phyloP scores from a whole-genome alignment of 2,797 vertebrate genomes.

The Delichon dasypus region DNA sequence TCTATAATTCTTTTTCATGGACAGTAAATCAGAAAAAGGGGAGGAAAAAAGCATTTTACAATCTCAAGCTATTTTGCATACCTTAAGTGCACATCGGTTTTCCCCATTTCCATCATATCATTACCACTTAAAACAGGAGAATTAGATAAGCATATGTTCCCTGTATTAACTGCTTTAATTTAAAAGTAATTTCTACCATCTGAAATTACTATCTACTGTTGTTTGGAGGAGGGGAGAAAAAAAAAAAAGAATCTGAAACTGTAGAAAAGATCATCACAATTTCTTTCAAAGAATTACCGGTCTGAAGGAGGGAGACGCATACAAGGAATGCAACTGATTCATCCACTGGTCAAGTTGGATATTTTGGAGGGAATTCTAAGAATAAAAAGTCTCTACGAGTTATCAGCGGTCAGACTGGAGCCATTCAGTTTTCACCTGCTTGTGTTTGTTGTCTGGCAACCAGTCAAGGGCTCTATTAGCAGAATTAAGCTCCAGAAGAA shows the following conservation, averaged over 20 bases:
- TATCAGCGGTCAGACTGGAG: conserved; percentile 75
- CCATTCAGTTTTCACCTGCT: conserved; percentile 77
- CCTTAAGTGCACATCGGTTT: conserved; percentile 51
- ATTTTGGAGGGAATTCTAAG: conserved; percentile 71
- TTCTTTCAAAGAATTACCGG: conserved; percentile 24
- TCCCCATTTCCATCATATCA: conserved; percentile 38
- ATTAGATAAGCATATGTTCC: conserved; percentile 60
- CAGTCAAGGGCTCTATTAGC: conserved; percentile 79
- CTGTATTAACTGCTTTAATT: conserved; percentile 46
- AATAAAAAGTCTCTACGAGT: conserved; percentile 67
- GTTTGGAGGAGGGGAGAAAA: neutral
- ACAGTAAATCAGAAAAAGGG: conserved; percentile 65
- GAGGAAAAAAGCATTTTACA: conserved; percentile 28
- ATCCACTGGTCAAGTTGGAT: conserved; percentile 44
- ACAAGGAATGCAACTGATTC: conserved; percentile 49
- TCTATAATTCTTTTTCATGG: conserved; percentile 69
- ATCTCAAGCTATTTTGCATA: conserved; percentile 61
- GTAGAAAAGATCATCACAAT: conserved; percentile 49
- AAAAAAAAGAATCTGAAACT: conserved; percentile 6
- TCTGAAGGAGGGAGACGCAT: neutral
- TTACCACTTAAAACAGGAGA: conserved; percentile 21
- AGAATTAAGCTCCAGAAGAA: conserved; percentile 76
- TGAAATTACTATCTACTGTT: conserved; percentile 44
- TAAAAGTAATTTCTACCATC: conserved; percentile 60
- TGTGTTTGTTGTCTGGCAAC: conserved; percentile 78